Base-by-base conservation (phyloP, 1,140 invertebrate genomes). In the Drosophila orena region DNA sequence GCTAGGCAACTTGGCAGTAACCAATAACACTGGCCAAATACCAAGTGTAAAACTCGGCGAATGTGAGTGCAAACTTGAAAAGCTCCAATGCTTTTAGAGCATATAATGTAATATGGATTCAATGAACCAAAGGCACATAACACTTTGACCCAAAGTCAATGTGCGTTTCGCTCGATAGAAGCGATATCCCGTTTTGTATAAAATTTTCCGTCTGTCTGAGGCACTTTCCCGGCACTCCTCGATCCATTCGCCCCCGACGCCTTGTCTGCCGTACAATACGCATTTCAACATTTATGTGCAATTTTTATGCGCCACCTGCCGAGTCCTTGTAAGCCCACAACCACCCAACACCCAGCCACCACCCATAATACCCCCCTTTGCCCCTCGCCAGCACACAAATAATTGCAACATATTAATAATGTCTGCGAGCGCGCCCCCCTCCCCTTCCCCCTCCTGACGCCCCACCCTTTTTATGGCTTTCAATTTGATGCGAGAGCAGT, bases 341-440 rank as follows among this genome's bases (percentile, higher is more conserved):
- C 22, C 11, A 22, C n/a, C 47, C 47, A 37, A 0, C 4, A 4
- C 7, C 22, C 20, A 2, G 1, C 20, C 20, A 22, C 22, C 22
- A 22, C 1, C 30, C 17, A 37, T 20, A 14, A 14, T 53, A n/a
- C 50, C 50, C 4, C 20, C 24, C 20, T 47, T 38, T 37, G 14
- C 24, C 52, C 24, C 42, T 69, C 52, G 65, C 64, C 40, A 49
- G 68, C 64, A 74, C 64, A 78, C 74, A 81, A 81, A 81, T 83
- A 81, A 81, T 83, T 83, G 79, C 79, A 83, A 64, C 50, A 71
- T 83, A 64, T 81, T 83, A 78, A 77, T 81, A 78, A 74, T 78
- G 69, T 59, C 54, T 62, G 70, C 22, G 35, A 55, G 47, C 54
- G 64, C 37, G 53, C 42, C 68, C 68, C 38, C 20, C 30, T 6